Evolutionary conservation across 2,113 vertebrate species (phyloP).

Genomic region (Bufo bufo): DNA sequence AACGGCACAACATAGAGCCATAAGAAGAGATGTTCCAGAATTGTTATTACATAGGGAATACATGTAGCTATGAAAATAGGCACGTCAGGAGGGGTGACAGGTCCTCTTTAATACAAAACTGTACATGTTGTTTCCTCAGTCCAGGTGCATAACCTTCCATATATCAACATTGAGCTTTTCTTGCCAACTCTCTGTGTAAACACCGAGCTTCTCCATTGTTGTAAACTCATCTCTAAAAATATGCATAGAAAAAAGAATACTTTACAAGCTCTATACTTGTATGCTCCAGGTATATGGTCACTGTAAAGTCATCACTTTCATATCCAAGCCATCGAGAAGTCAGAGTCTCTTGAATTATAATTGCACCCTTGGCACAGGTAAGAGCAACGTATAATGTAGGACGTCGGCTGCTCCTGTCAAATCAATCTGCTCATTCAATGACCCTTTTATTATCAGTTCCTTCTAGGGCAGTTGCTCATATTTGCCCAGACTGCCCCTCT

Average conservation of each 20-base stretch:
- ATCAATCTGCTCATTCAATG: neutral
- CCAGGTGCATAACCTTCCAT: too few species aligned
- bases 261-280: neutral
- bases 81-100: too few species aligned
- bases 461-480: neutral
- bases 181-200: too few species aligned
- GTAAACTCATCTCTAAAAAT: neutral
- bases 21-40: too few species aligned
- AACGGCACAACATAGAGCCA: too few species aligned
- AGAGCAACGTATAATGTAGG: neutral
- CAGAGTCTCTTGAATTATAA: conserved; percentile 19
- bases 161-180: too few species aligned
- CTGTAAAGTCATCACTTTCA: conserved; percentile 27
- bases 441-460: conserved; percentile 20
- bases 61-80: too few species aligned
- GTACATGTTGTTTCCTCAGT: too few species aligned
- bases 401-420: too few species aligned
- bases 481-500: conserved; percentile 38
- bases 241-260: neutral
- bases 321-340: neutral
- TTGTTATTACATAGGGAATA: too few species aligned
- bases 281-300: conserved; percentile 12
- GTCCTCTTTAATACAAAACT: too few species aligned
- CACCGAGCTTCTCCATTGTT: too few species aligned
- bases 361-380: conserved; percentile 42